A percentile compares a stretch with the other conserved stretches of the same genome.
phyloP scores from a whole-genome alignment of 2,113 vertebrate genomes.

The Euleptes europaea region DNA sequence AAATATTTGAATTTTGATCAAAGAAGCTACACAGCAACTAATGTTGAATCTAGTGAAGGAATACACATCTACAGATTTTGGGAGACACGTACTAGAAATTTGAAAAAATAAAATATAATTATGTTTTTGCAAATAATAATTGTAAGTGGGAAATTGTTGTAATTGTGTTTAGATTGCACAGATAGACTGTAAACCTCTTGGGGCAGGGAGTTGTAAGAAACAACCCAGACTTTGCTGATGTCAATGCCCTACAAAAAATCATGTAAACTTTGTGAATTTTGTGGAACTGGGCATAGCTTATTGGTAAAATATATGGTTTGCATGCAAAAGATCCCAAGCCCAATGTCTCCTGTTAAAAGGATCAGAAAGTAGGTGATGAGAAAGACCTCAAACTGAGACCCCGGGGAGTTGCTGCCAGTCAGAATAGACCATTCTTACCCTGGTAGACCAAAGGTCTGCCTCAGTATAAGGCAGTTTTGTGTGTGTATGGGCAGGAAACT shows the following conservation, averaged over 20 bases:
- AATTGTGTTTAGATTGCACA: not conserved
- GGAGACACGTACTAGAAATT: not conserved
- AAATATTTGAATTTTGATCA: not conserved
- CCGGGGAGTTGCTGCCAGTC: no score
- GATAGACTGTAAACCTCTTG: not conserved
- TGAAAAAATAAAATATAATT: not conserved
- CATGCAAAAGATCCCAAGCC: no score
- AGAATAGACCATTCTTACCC: no score
- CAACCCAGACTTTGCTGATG: not conserved
- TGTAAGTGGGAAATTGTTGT: no score
- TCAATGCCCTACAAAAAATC: not conserved
- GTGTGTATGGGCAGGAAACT: no score
- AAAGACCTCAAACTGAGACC: no score
- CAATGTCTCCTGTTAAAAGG: no score
- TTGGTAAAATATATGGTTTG: no score
- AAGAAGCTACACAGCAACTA: not conserved
- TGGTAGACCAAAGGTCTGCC: no score
- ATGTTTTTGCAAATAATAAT: not conserved
- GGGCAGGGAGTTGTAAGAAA: not conserved
- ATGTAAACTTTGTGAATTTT: not conserved
- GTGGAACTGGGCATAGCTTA: not conserved
- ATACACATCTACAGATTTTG: not conserved
- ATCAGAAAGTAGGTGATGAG: no score
- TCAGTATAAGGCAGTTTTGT: no score
- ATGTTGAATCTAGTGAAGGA: not conserved